Base-by-base conservation (phyloP, 2,797 vertebrate species). In the Alosa sapidissima region DNA sequence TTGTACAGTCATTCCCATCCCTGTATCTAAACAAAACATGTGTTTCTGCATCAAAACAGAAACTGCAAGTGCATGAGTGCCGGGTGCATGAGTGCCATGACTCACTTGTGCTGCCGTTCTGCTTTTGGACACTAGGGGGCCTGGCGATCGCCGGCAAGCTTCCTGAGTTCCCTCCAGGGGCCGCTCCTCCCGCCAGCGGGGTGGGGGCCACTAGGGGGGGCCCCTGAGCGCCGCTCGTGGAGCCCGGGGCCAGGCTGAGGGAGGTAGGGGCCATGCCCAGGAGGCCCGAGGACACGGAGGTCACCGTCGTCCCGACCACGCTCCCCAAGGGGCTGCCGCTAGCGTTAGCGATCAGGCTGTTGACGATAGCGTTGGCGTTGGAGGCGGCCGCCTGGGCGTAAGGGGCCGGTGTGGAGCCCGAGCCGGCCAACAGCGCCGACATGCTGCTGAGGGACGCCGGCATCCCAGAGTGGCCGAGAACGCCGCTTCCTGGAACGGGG, bases 71-170 rank as follows among this genome's bases (percentile, higher is more conserved):
- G 24, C n/a, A 9, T 65, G 62, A 33, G 24, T 62, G 60, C 55
- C 55, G n/a, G 41, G 41, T 41, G 2, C 49, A 3, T 52, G 51
- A n/a, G n/a, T 14, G 51, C 51, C 51, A 52, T 47, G 72, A 94
- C 97, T 97, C 91, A 97, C 97, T 97, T 52, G 95, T 95, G 92
- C 95, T 95, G 3, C 97, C 96, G 0, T 97, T 98, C 93, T 97
- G 97, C 91, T 98, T 95, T 90, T 94, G 95, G 21, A 86, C 91
- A 90, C 93, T 95, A 0, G 94, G 91, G 7, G 93, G 92, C 83
- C 91, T 87, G 21, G 91, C 72, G 5, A 95, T 90, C 0, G 86
- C 95, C 16, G 94, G 94, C 13, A 94, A 95, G 68, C 94, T 91
- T 3, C 94, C 95, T 0, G 94, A 86, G 0, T 87, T 91, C 65